Evolutionary conservation across 1,140 invertebrate genomes (phyloP).

Genomic region (Leptinotarsa defecta): DNA sequence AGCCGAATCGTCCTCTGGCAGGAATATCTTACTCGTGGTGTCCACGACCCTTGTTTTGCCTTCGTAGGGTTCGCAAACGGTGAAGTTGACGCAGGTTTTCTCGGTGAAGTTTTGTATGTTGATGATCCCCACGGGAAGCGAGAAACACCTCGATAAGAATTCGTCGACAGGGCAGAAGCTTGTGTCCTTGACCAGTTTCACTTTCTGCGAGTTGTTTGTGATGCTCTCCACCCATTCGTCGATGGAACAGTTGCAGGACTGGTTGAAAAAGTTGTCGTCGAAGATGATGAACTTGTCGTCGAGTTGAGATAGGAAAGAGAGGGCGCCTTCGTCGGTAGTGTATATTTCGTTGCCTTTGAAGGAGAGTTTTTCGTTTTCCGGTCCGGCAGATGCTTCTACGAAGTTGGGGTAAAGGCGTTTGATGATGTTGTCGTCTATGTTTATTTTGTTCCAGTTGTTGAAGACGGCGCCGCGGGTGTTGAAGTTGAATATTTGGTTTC

Average conservation of each 20-base stretch:
- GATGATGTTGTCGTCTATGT: slow-evolving; percentile 69
- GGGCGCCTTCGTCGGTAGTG: slow-evolving; percentile 58
- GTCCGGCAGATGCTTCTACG: slow-evolving; percentile 56
- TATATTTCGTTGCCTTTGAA: slow-evolving; percentile 68
- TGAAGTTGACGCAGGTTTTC: slow-evolving; percentile 61
- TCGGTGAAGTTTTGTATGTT: slow-evolving; percentile 66
- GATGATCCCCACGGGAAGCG: slow-evolving; percentile 65
- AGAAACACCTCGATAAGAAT: slow-evolving; percentile 66
- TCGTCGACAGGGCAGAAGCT: slow-evolving; percentile 68
- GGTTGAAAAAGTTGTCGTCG: slow-evolving; percentile 66
- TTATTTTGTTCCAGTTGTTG: slow-evolving; percentile 66
- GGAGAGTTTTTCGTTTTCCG: slow-evolving; percentile 59
- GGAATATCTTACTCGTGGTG: slow-evolving; percentile 53
- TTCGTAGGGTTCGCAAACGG: slow-evolving; percentile 58
- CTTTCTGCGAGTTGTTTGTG: slow-evolving; percentile 52
- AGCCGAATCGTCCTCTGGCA: slow-evolving; percentile 37
- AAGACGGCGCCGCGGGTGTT: slow-evolving; percentile 62
- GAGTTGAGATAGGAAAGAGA: slow-evolving; percentile 63
- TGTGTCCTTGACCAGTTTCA: slow-evolving; percentile 60
- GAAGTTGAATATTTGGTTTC: slow-evolving; percentile 66
- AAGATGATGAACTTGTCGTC: slow-evolving; percentile 60
- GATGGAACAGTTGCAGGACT: slow-evolving; percentile 67
- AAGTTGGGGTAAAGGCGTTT: slow-evolving; percentile 61
- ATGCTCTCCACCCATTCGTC: slow-evolving; percentile 61
- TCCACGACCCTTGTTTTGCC: slow-evolving; percentile 54